Conservation (phyloP, 2,797 vertebrate genomes). For the Rhabdomys pumilio region DNA sequence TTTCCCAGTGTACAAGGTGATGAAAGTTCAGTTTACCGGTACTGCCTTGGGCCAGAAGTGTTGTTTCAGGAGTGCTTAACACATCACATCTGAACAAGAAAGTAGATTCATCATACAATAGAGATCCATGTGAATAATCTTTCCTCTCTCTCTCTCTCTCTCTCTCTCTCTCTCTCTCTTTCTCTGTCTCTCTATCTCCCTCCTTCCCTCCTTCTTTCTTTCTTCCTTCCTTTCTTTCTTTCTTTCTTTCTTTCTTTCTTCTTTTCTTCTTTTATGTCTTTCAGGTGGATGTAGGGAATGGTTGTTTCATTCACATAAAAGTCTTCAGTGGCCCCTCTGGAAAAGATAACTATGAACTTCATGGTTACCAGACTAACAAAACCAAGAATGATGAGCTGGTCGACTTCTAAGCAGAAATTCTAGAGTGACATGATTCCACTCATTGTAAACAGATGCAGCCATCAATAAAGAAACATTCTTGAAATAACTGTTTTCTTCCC, state of each 20-base stretch:
- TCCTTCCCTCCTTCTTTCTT: no score
- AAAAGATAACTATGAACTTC: conserved; percentile 80
- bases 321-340: conserved; percentile 88
- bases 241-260: no score
- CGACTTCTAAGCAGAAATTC: not conserved
- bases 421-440: not conserved
- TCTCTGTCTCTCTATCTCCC: no score
- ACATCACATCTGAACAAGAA: not conserved
- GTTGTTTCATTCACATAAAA: conserved; percentile 89
- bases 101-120: not conserved
- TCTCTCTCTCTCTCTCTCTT: no score
- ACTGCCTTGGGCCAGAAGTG: not conserved
- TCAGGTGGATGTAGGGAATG: conserved; percentile 85
- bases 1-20: not conserved
- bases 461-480: conserved; percentile 54
- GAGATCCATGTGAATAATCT: not conserved
- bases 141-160: not conserved
- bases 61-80: not conserved
- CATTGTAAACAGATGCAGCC: not conserved
- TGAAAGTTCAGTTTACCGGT: not conserved
- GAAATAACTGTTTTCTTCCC: conserved; percentile 43
- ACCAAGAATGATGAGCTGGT: conserved; percentile 85
- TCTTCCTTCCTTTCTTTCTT: conserved; percentile 45
- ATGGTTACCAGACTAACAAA: conserved; percentile 88
- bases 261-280: conserved; percentile 81